Conservation (phyloP, 2,113 vertebrate genomes). For the Toxotes chatareus region DNA sequence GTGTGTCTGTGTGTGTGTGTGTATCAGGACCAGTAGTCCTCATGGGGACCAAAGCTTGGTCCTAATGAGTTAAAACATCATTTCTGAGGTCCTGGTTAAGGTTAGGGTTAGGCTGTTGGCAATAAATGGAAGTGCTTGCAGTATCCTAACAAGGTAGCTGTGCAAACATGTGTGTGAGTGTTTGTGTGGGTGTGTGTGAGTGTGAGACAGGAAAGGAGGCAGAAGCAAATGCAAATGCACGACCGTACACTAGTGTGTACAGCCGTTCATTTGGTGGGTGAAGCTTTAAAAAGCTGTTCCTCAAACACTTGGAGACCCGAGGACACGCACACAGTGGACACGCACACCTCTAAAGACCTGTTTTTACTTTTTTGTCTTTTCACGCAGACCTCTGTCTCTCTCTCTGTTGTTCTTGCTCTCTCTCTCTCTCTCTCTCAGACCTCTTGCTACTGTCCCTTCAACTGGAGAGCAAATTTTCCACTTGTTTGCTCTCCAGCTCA, state of each 20-base stretch:
- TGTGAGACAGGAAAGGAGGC: background rate
- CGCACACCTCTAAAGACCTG: background rate
- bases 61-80: too few relatives aligned
- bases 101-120: too few relatives aligned
- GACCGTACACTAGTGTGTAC: background rate
- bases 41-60: too few relatives aligned
- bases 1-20: background rate
- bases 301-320: background rate
- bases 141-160: too few relatives aligned
- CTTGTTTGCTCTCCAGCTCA: conserved; percentile 1
- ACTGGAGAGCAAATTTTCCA: conserved; percentile 17
- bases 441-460: conserved; percentile 14
- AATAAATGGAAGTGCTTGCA: too few relatives aligned
- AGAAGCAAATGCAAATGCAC: background rate
- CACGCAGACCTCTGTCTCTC: background rate
- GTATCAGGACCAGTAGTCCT: too few relatives aligned
- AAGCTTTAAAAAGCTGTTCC: conserved; percentile 15
- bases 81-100: too few relatives aligned
- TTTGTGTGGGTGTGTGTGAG: background rate
- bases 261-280: background rate
- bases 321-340: background rate
- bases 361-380: conserved; percentile 1
- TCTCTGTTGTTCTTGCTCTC: background rate
- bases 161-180: background rate
- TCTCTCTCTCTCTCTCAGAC: background rate